Base-by-base conservation (phyloP, 2,797 vertebrate species). In the Bucorvus abyssinicus region DNA sequence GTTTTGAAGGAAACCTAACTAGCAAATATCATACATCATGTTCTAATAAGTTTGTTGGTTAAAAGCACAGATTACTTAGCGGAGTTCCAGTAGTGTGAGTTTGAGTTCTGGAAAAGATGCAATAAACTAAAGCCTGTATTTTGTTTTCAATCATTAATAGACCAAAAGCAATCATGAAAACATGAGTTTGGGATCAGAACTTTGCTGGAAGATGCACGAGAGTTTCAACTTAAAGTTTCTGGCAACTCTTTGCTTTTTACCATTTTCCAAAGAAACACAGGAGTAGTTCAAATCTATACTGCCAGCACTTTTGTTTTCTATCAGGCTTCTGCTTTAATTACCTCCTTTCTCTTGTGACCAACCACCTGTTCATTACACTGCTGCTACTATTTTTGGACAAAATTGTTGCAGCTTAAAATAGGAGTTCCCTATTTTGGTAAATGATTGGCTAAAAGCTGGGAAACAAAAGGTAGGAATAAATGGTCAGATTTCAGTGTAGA, bases 261-360 rank as follows among this genome's bases (percentile, higher is more conserved):
- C 10, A 9, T 65, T 90, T 90, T 65, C 61, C 42, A 40, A 1
- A 63, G 79, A 63, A 84, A 5, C 21, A n/a, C 20, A 34, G 56
- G 61, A 93, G 45, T 50, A 50, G 32, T 80, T 76, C 3, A 7
- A 21, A 84, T 74, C 36, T 29, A 3, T 53, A 10, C 32, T 93
- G 78, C 40, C 91, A 91, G 71, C 56, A 12, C 10, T 49, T 74
- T 1, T 29, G 8, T 81, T 91, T 91, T 69, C 57, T 57, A 68
- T 50, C 85, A 60, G 76, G 49, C 40, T 89, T 87, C 50, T 92
- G 44, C 67, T 87, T 53, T 64, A 70, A 91, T 94, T 94, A 71
- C 53, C 42, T 91, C 64, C 64, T 67, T 92, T 92, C 36, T 88
- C 73, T 82, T 75, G 73, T 94, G 90, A 88, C 60, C 60, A 92